These are phyloP conservation scores for Vidua macroura DNA, from an alignment of 2,113 vertebrate genomes.

Conservation along the genomic window DNA sequence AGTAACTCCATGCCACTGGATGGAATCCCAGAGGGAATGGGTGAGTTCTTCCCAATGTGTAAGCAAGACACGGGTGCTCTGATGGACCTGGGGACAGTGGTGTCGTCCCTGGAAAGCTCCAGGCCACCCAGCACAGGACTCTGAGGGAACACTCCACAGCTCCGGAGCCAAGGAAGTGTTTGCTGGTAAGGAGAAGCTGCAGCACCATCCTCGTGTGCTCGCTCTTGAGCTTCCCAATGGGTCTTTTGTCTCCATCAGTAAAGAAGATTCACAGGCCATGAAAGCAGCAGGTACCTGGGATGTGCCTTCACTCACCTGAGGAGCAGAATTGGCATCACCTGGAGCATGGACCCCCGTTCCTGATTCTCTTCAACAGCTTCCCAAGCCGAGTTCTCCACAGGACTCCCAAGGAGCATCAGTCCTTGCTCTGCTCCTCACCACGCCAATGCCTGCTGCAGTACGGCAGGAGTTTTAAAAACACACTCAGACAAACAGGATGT, in stretches of 20 bases:
- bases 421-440: background rate
- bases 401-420: accelerated
- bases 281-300: background rate
- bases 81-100: background rate
- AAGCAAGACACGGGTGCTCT: background rate
- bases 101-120: background rate
- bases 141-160: background rate
- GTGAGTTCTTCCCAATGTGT: background rate
- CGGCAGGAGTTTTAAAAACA: background rate
- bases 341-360: accelerated
- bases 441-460: background rate
- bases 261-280: background rate
- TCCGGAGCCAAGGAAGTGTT: background rate
- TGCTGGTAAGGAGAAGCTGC: background rate
- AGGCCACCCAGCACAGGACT: background rate
- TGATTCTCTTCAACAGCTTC: accelerated
- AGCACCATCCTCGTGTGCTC: background rate
- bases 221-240: background rate
- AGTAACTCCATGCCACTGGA: background rate
- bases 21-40: background rate
- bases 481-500: background rate
- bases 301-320: background rate
- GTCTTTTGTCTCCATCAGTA: background rate
- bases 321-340: background rate
- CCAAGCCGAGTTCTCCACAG: background rate